A percentile compares a stretch with the other conserved stretches of the same genome.
Evolutionary conservation across 1,140 invertebrate species (phyloP).

Genomic region (Pseudomyrmex gracilis): DNA sequence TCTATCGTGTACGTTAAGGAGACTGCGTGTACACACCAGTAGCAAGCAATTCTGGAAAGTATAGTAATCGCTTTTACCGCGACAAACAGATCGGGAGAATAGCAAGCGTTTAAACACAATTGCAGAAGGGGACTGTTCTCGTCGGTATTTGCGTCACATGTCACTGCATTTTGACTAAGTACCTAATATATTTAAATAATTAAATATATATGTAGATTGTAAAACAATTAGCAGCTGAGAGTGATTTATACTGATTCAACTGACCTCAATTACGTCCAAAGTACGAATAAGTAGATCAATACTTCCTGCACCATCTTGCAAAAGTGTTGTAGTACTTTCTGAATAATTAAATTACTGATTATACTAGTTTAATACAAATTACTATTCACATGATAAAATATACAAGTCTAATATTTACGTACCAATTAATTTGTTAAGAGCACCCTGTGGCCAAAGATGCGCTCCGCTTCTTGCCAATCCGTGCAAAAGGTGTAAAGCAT

Average conservation of each 20-base stretch:
- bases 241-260: slow-evolving; percentile 18
- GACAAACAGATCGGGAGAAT: slow-evolving; percentile 88
- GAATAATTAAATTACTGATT: slow-evolving; percentile 58
- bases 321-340: slow-evolving; percentile 82
- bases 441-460: slow-evolving; percentile 92
- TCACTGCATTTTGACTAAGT: slow-evolving; percentile 82
- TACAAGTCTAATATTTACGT: slow-evolving; percentile 46
- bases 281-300: slow-evolving; percentile 82
- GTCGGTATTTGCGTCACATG: slow-evolving; percentile 83
- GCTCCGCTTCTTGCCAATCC: slow-evolving; percentile 91
- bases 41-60: slow-evolving; percentile 89
- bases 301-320: slow-evolving; percentile 81
- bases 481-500: slow-evolving; percentile 91
- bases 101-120: slow-evolving; percentile 85
- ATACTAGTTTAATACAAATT: background rate
- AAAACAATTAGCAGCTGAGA: slow-evolving; percentile 3
- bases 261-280: slow-evolving; percentile 84
- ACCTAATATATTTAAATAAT: slow-evolving; percentile 71
- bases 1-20: background rate
- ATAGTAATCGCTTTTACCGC: slow-evolving; percentile 90
- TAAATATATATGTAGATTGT: background rate
- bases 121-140: slow-evolving; percentile 81
- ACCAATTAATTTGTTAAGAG: slow-evolving; percentile 88
- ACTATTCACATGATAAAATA: background rate
- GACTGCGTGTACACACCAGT: slow-evolving; percentile 84